Conservation (phyloP, 2,888 invertebrate genomes). For the Yponomeuta evonymella region DNA sequence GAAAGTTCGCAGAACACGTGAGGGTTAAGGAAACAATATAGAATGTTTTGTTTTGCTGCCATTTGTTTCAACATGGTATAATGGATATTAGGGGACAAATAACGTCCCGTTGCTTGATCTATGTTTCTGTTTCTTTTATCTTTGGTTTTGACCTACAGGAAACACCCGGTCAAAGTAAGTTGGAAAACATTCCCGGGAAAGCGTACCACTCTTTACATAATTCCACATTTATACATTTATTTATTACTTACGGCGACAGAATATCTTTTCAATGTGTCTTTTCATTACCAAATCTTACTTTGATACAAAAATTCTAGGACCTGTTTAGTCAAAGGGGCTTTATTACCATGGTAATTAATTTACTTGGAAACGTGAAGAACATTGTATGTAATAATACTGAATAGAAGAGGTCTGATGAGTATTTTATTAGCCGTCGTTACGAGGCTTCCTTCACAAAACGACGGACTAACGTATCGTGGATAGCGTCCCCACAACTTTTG, state of each 20-base stretch:
- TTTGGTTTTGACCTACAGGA: neutral
- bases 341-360: neutral
- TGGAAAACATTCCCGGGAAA: neutral
- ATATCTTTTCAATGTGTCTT: too few species aligned
- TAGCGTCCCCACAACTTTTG: neutral
- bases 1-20: conserved; percentile 32
- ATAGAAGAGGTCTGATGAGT: neutral
- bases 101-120: neutral
- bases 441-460: neutral
- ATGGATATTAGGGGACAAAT: neutral
- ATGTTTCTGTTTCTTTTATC: neutral
- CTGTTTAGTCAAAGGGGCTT: too few species aligned
- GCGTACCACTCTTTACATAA: too few species aligned
- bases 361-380: neutral
- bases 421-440: neutral
- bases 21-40: neutral
- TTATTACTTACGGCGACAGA: too few species aligned
- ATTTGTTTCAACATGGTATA: neutral
- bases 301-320: too few species aligned
- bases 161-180: neutral
- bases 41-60: neutral
- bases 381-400: neutral
- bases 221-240: too few species aligned
- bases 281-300: too few species aligned
- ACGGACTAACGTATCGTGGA: neutral